Evolutionary conservation across 2,888 invertebrate genomes (phyloP).

Genomic region (Achlya flavicornis): DNA sequence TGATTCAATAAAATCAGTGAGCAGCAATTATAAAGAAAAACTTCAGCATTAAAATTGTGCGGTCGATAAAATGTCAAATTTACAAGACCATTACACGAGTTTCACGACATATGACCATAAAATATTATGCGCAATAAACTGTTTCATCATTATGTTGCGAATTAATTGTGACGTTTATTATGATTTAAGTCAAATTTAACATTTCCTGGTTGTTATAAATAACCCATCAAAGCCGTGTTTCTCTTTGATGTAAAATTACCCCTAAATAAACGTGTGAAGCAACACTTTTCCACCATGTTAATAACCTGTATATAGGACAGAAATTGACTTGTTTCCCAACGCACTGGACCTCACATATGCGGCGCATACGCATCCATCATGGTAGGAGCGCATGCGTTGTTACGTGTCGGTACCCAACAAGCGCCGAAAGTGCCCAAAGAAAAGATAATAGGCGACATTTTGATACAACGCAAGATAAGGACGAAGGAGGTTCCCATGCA

Average conservation of each 20-base stretch:
- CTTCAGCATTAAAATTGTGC: conserved; percentile 48
- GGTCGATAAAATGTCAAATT: conserved; percentile 60
- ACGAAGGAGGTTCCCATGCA: conserved; percentile 74
- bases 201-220: background rate
- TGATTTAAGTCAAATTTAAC: conserved; percentile 26
- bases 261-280: conserved; percentile 26
- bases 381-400: conserved; percentile 69
- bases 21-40: conserved; percentile 46
- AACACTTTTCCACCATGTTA: conserved; percentile 27
- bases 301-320: conserved; percentile 33
- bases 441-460: conserved; percentile 81
- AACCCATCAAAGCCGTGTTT: background rate
- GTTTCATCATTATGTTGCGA: conserved; percentile 58
- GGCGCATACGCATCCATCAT: conserved; percentile 76
- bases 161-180: conserved; percentile 59
- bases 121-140: conserved; percentile 49
- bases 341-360: conserved; percentile 63
- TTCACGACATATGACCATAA: conserved; percentile 56
- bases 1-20: conserved; percentile 23
- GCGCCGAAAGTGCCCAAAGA: conserved; percentile 75
- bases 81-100: conserved; percentile 56
- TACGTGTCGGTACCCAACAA: conserved; percentile 71
- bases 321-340: conserved; percentile 53
- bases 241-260: background rate
- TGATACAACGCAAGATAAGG: conserved; percentile 80